Conservation (phyloP, 2,797 vertebrate genomes). For the Sebastes taczanowskii region DNA sequence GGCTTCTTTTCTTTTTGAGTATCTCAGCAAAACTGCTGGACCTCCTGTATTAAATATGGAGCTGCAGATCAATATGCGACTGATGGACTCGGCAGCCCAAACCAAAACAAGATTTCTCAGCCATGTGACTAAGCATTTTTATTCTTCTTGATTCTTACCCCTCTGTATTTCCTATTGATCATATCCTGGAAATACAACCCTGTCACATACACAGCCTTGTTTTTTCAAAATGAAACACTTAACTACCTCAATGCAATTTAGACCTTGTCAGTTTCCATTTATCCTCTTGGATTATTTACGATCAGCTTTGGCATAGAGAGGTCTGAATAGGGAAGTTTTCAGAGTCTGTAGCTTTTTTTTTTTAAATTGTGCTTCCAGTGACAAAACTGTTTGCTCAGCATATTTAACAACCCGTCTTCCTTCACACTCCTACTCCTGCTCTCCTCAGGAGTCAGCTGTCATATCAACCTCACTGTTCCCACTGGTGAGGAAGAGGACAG, state of each 20-base stretch:
- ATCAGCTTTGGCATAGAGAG: neutral
- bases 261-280: constrained; percentile 25
- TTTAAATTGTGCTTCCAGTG: neutral
- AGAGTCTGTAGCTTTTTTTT: neutral
- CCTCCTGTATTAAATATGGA: constrained; percentile 18
- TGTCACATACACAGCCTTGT: constrained; percentile 17
- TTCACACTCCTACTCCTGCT: neutral
- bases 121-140: constrained; percentile 21
- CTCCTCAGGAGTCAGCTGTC: constrained; percentile 20
- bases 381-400: constrained; percentile 26
- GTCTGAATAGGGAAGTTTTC: neutral
- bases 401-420: constrained; percentile 8
- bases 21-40: constrained; percentile 16
- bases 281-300: constrained; percentile 33
- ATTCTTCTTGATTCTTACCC: constrained; percentile 8
- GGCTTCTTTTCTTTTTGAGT: constrained; percentile 11
- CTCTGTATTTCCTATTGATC: constrained; percentile 3
- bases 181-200: constrained; percentile 15
- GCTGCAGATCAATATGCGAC: constrained; percentile 25
- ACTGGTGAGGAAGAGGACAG: constrained; percentile 4
- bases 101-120: constrained; percentile 22
- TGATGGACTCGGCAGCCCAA: neutral
- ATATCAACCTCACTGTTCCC: neutral
- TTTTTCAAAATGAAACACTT: constrained; percentile 25
- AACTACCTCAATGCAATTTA: constrained; percentile 31